Percentiles rank a stretch among this genome's conserved stretches.
Conservation (phyloP, 2,888 invertebrate species). For the Autographa pulchrina region DNA sequence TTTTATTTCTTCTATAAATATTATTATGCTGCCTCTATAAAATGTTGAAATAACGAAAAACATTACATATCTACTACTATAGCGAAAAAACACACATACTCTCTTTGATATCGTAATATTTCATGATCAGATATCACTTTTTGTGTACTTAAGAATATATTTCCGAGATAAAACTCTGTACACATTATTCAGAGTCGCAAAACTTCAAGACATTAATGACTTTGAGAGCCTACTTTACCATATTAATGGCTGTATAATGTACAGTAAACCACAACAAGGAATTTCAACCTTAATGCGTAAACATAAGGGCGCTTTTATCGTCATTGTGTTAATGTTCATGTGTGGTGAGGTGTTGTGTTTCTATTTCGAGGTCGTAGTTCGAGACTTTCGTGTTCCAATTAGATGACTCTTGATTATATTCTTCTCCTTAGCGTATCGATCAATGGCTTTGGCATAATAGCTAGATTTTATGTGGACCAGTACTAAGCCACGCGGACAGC, state of each 20-base stretch:
- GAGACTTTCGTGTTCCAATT: background rate
- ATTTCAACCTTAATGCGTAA: background rate
- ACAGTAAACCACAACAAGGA: background rate
- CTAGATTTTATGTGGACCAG: too few relatives aligned
- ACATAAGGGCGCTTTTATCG: background rate
- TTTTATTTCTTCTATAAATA: too few relatives aligned
- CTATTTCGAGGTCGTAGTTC: background rate
- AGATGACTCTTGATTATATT: background rate
- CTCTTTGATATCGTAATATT: background rate
- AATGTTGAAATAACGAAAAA: too few relatives aligned
- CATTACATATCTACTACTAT: too few relatives aligned
- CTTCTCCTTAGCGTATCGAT: background rate
- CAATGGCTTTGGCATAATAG: too few relatives aligned
- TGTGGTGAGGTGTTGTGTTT: background rate
- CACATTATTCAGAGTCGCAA: slow-evolving; percentile 1
- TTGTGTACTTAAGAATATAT: background rate
- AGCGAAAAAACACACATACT: background rate
- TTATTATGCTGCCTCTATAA: too few relatives aligned
- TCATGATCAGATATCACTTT: slow-evolving; percentile 4
- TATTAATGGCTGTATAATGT: slow-evolving; percentile 4
- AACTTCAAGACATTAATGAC: background rate
- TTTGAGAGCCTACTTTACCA: background rate
- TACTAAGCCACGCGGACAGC: too few relatives aligned
- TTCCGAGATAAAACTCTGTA: background rate
- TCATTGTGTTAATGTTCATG: background rate